Base-by-base conservation (phyloP, 2,797 vertebrate genomes). In the Parauchenoglanis ngamensis region DNA sequence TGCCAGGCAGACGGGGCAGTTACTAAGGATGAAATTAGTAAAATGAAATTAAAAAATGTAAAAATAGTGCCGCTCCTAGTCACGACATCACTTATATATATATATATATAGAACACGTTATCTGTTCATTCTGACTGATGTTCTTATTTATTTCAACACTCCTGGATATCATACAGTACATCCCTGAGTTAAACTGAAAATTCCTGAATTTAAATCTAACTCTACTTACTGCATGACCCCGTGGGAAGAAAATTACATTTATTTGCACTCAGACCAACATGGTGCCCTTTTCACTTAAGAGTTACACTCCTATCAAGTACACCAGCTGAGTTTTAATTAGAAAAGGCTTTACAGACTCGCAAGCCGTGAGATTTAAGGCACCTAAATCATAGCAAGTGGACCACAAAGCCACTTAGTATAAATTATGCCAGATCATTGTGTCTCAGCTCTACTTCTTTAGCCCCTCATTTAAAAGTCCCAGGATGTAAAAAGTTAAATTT, bases 261-360 rank as follows among this genome's bases (percentile, higher is more conserved):
- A 70, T 80, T 59, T 35, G 67, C 54, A 81, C 85, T 70, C 23
- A 56, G 35, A 57, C 85, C 75, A 76, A 3, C 49, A n/a, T 7
- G 31, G 75, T 80, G 76, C 85, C 85, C 85, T 81, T 68, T 77
- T 86, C 85, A 81, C 35, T 86, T 72, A 31, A 81, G 63, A 86
- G 85, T 61, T 79, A 80, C 78, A 73, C 25, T 61, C 44, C n/a
- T 82, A 49, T 81, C n/a, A 81, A 61, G 25, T 56, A 73, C 54
- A 56, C 63, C 78, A 73, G 78, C 25, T 28, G 31, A 57, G 67
- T 56, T 68, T 86, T 86, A 86, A 86, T 86, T 72, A 86, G 85
- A 80, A 61, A 86, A 82, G 57, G 21, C 49, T 82, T 82, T 61
- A 86, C 52, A 86, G 31, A n/a, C 63, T 86, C 15, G 2, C 49